phyloP scores from a whole-genome alignment of 1,140 invertebrate genomes.

The Bradysia coprophila region DNA sequence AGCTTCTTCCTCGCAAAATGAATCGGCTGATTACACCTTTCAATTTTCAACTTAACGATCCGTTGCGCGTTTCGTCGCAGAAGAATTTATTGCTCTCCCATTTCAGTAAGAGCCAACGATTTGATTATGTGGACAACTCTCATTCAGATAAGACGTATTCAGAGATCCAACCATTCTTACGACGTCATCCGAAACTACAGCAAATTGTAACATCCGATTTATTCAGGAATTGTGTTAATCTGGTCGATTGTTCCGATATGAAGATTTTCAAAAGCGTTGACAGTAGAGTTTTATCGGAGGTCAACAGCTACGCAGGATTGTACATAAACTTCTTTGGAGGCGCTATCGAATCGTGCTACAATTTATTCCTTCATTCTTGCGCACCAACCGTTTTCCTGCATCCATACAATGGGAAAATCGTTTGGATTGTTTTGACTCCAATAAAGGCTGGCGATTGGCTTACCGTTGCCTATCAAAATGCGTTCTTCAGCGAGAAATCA shows the following conservation, averaged over 20 bases:
- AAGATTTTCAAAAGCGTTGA: slow-evolving; percentile 56
- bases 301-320: slow-evolving; percentile 24
- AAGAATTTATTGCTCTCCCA: no score
- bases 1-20: slow-evolving; percentile 18
- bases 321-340: slow-evolving; percentile 24
- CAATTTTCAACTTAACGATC: slow-evolving; percentile 28
- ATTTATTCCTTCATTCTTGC: slow-evolving; percentile 77
- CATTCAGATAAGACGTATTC: no score
- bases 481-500: no score
- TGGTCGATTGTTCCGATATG: slow-evolving; percentile 44
- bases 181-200: no score
- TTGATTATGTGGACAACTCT: no score
- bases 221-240: no score
- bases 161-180: no score
- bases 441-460: slow-evolving; percentile 47
- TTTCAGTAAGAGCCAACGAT: no score
- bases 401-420: slow-evolving; percentile 29
- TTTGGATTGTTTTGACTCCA: slow-evolving; percentile 36
- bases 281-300: slow-evolving; percentile 73
- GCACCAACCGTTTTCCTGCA: slow-evolving; percentile 59
- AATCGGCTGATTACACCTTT: slow-evolving; percentile 32
- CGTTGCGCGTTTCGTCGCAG: slow-evolving; percentile 19
- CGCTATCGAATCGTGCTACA: slow-evolving; percentile 24
- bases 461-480: no score
- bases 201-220: no score